Conservation (phyloP, 2,888 invertebrate species). For the Epsilonema sp. region DNA sequence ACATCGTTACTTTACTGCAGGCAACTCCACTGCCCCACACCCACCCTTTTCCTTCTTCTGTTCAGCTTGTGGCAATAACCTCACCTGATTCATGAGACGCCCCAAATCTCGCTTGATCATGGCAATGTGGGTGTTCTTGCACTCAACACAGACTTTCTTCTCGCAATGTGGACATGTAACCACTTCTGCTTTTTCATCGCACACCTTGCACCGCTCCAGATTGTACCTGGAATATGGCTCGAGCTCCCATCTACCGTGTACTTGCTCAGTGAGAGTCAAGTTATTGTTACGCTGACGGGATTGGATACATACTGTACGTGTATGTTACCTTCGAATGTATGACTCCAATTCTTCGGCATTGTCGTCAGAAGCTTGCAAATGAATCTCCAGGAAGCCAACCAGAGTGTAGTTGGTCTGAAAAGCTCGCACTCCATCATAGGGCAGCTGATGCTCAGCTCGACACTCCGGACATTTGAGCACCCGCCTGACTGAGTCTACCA, state of each 20-base stretch:
- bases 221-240: slow-evolving; percentile 27
- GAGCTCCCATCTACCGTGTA: too few species aligned
- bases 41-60: slow-evolving; percentile 9
- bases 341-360: slow-evolving; percentile 25
- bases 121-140: slow-evolving; percentile 81
- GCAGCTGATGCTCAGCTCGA: slow-evolving; percentile 37
- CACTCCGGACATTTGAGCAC: slow-evolving; percentile 42
- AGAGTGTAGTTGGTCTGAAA: slow-evolving; percentile 50
- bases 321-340: slow-evolving; percentile 22
- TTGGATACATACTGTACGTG: neutral
- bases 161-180: slow-evolving; percentile 76
- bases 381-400: slow-evolving; percentile 40
- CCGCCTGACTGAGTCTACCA: slow-evolving; percentile 77
- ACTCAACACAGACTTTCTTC: slow-evolving; percentile 85
- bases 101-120: slow-evolving; percentile 73
- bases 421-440: slow-evolving; percentile 33
- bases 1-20: neutral
- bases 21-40: neutral
- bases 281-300: neutral
- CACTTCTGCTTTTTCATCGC: slow-evolving; percentile 29
- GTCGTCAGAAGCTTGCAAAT: slow-evolving; percentile 23
- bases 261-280: too few species aligned
- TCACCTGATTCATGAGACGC: slow-evolving; percentile 58
- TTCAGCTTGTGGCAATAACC: slow-evolving; percentile 47
- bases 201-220: slow-evolving; percentile 28